Evolutionary conservation across 2,113 vertebrate species (phyloP).

Genomic region (Oplegnathus fasciatus): DNA sequence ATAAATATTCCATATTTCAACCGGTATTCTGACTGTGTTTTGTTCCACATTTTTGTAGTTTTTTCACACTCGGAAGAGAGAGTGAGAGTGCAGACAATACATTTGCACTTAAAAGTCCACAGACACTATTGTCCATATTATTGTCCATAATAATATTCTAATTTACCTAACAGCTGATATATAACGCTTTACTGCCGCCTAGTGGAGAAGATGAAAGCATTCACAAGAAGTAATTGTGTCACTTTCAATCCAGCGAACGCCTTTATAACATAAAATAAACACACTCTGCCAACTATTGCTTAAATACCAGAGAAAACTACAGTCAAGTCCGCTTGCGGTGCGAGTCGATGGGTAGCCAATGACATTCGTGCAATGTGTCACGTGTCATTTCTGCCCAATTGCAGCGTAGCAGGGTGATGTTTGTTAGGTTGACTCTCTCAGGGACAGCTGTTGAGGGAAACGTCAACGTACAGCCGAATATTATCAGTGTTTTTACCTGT

Average conservation of each 20-base stretch:
- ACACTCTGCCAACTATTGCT: background rate
- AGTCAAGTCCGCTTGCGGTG: conserved; percentile 20
- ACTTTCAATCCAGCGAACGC: background rate
- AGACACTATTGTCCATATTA: too few species aligned
- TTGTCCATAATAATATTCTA: background rate
- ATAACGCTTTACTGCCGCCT: background rate
- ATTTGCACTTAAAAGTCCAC: background rate
- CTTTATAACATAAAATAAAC: background rate
- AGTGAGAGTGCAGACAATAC: background rate
- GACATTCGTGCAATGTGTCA: background rate
- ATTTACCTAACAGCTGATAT: background rate
- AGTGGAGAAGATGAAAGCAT: background rate
- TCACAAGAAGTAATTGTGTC: background rate
- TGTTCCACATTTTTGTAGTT: background rate
- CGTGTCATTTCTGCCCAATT: conserved; percentile 57
- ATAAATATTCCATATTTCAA: background rate
- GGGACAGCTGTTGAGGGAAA: conserved; percentile 42
- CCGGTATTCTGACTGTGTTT: background rate
- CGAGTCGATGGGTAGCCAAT: conserved; percentile 14
- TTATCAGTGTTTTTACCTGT: conserved; percentile 14
- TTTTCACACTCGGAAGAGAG: background rate
- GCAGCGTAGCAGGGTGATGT: accelerated
- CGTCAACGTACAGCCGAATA: too few species aligned
- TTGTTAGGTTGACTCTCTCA: background rate
- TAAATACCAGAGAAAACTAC: conserved; percentile 38